Evolutionary conservation across 2,888 invertebrate genomes (phyloP).

Genomic region (Neoaliturus tenellus): DNA sequence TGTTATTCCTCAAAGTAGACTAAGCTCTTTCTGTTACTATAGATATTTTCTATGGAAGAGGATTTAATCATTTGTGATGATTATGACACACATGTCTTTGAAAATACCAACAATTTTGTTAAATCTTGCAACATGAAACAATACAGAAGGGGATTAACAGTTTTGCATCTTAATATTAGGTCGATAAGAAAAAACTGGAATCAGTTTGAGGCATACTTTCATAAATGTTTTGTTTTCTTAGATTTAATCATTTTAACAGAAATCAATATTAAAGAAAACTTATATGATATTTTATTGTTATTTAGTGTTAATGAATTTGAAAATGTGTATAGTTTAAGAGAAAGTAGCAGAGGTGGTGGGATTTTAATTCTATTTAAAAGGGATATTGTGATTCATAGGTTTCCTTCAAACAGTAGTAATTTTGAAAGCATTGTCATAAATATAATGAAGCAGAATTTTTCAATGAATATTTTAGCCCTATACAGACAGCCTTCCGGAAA

Average conservation of each 20-base stretch:
- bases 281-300: not conserved
- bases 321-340: not conserved
- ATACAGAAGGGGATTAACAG: not conserved
- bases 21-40: not conserved
- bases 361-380: not conserved
- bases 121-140: not conserved
- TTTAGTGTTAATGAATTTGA: not conserved
- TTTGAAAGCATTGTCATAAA: not conserved
- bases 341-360: not conserved
- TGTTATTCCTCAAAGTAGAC: not conserved
- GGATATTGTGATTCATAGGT: not conserved
- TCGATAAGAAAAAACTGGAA: not conserved
- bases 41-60: not conserved
- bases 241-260: not conserved
- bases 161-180: not conserved
- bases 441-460: not conserved
- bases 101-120: not conserved
- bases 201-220: not conserved
- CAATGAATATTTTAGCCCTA: not conserved
- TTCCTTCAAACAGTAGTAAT: not conserved
- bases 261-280: not conserved
- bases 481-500: not conserved
- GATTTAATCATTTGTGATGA: not conserved
- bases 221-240: not conserved
- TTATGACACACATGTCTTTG: not conserved